Evolutionary conservation across 2,113 vertebrate species (phyloP), one percentile per base, ranked within the genome.

Genomic region (Cololabis saira): DNA sequence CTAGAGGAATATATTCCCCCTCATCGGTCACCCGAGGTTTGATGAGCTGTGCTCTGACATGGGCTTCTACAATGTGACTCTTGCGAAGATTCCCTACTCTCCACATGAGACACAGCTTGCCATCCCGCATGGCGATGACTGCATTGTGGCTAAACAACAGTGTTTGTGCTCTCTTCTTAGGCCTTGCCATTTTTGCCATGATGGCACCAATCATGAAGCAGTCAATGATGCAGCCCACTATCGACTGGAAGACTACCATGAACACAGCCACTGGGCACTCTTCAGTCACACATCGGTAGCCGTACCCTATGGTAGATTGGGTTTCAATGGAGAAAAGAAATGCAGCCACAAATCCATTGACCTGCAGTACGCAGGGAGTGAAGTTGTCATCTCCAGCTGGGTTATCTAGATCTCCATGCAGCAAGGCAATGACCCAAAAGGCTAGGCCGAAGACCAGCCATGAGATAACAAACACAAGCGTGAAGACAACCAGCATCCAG

Each of bases 171-270:
- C 97, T 81, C 84, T 99, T 99, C 91, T 99, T 99, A 61, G 97
- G 97, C 85, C 97, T 92, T 0, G 97, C 97, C 97, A 99, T 99
- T 90, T 99, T 99, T 75, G 97, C 97, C 97, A 99, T 99, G 90
- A 99, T 99, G 75, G 97, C 97, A 0, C 97, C 97, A 0, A 99
- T 98, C 96, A 98, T 98, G 89, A 99, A 99, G 66, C 96, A 98
- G 92, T 98, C 97, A 1, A 99, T 98, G 81, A 99, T 97, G 83
- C 97, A 98, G 53, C 97, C 97, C 66, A 99, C 94, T 0, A 99
- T 98, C 70, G 96, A 98, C 91, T 99, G 97, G 13, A 98, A 95
- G 74, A 99, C 97, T 86, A 98, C 97, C 95, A 98, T 95, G 86
- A 99, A 98, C 72, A 99, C 96, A 0, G 97, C 97, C 0, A 96